Evolutionary conservation across 2,113 vertebrate genomes (phyloP).

Genomic region (Neomonachus schauinslandi): DNA sequence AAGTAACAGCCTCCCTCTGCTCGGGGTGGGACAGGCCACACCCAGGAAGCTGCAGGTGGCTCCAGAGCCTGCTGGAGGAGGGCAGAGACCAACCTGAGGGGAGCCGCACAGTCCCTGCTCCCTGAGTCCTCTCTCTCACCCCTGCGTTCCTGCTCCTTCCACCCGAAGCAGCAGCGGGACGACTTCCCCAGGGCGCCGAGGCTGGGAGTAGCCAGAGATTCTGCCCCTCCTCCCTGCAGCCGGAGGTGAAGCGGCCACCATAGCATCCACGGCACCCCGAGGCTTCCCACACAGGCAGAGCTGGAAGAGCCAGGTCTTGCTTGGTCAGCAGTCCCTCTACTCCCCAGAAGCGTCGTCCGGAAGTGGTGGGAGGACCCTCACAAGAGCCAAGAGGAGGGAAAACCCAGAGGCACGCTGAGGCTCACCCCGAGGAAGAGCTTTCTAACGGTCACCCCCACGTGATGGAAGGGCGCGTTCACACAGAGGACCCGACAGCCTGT

Average conservation of each 20-base stretch:
- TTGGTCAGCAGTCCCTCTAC: neutral
- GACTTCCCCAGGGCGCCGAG: neutral
- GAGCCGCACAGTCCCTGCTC: neutral
- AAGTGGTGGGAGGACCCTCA: neutral
- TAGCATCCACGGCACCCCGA: neutral
- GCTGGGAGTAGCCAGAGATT: neutral
- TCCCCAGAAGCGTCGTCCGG: neutral
- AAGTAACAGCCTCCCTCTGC: neutral
- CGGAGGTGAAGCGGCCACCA: neutral
- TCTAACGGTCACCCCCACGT: neutral
- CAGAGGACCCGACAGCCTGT: rapidly evolving
- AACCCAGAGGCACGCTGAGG: neutral
- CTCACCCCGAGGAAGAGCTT: neutral
- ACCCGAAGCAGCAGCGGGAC: neutral
- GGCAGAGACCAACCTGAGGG: neutral
- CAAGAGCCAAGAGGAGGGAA: neutral
- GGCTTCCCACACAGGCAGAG: neutral
- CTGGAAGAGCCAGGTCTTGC: no score
- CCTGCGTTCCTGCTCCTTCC: neutral
- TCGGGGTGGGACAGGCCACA: neutral
- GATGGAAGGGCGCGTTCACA: neutral
- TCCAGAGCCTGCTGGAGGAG: neutral
- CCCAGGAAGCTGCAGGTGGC: neutral
- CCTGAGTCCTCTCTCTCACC: neutral
- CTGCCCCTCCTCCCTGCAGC: neutral